Evolutionary conservation across 1,140 invertebrate species (phyloP).

Genomic region (Paramacrobiotus metropolitanus): DNA sequence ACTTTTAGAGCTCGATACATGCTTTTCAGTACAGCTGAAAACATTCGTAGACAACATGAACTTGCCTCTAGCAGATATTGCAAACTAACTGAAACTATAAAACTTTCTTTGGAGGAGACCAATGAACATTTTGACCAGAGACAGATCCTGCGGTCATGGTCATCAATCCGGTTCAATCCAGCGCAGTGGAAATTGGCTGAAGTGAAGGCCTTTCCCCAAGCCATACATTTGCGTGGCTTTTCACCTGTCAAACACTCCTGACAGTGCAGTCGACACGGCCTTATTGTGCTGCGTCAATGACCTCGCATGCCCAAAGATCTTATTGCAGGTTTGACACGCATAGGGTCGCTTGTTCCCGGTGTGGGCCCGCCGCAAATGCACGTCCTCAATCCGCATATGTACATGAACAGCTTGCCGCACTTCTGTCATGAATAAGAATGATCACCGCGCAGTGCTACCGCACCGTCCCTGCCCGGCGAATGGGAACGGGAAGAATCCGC

Average conservation of each 20-base stretch:
- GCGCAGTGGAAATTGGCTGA: too few relatives aligned
- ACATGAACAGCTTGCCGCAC: constrained; percentile 92
- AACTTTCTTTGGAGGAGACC: too few relatives aligned
- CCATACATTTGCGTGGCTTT: constrained; percentile 90
- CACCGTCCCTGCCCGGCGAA: neutral
- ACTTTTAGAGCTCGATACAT: too few relatives aligned
- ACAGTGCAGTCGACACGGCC: constrained; percentile 70
- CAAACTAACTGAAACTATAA: too few relatives aligned
- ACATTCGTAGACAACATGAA: too few relatives aligned
- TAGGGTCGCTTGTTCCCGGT: constrained; percentile 64
- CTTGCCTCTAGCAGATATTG: too few relatives aligned
- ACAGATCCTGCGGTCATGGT: too few relatives aligned
- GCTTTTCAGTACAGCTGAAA: too few relatives aligned
- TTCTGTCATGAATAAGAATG: constrained; percentile 63
- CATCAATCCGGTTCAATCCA: too few relatives aligned
- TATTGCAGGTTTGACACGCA: constrained; percentile 81
- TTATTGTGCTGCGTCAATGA: constrained; percentile 72
- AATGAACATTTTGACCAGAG: too few relatives aligned
- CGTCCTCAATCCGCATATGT: constrained; percentile 76
- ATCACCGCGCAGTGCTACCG: neutral
- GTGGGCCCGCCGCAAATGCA: constrained; percentile 68
- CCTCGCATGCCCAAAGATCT: constrained; percentile 87
- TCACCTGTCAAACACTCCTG: constrained; percentile 83
- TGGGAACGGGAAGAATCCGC: neutral
- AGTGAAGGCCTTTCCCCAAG: constrained; percentile 92